These are phyloP conservation scores for Babyrousa celebensis DNA, from an alignment of 2,797 vertebrate genomes.

Conservation along the genomic window DNA sequence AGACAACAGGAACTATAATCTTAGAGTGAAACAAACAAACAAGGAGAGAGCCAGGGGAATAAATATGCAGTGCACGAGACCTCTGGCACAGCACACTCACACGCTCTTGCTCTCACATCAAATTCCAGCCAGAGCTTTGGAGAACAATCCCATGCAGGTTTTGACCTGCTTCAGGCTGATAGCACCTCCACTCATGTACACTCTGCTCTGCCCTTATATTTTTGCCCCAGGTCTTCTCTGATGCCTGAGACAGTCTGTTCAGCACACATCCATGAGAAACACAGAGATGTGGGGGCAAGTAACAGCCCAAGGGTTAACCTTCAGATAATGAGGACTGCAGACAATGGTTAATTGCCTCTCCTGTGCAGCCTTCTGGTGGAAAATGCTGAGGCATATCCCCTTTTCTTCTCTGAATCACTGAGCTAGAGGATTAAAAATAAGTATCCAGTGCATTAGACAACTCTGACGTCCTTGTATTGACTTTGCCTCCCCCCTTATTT, in stretches of 20 bases:
- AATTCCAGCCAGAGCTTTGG: background rate
- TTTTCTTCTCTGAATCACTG: background rate
- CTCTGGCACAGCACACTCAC: background rate
- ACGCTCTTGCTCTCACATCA: background rate
- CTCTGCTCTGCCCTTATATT: background rate
- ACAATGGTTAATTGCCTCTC: background rate
- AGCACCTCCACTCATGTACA: rapidly evolving
- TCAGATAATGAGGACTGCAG: background rate
- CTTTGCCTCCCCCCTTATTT: background rate
- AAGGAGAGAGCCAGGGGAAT: background rate
- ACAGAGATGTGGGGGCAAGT: background rate
- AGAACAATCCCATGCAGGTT: background rate
- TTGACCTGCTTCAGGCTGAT: background rate
- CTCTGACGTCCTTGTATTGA: background rate
- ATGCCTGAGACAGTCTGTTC: background rate
- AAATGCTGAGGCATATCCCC: background rate
- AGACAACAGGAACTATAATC: background rate
- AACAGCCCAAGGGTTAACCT: background rate
- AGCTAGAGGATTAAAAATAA: background rate
- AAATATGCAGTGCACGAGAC: background rate
- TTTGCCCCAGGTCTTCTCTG: background rate
- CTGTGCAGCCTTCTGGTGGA: background rate
- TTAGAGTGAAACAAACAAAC: background rate
- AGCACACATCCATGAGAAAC: background rate
- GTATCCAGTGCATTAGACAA: background rate